These are phyloP conservation scores for Monopis laevigella DNA, from an alignment of 2,888 invertebrate species.

Conservation along the genomic window DNA sequence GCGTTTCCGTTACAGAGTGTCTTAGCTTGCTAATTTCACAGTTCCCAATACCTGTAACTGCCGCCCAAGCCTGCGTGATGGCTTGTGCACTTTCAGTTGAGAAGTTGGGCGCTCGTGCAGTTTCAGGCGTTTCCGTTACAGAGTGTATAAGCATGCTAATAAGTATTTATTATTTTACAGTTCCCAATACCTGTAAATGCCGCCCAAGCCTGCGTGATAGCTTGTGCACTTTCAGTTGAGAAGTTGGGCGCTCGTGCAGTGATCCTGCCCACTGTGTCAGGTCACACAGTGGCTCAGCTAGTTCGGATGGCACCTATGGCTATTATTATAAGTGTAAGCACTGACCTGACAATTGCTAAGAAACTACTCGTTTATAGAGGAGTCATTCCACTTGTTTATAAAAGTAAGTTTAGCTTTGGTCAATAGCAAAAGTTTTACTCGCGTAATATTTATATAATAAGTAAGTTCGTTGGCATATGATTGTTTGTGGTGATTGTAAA, in stretches of 20 bases:
- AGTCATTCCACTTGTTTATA: conserved; percentile 42
- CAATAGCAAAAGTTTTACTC: no score
- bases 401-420: conserved; percentile 26
- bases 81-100: conserved; percentile 23
- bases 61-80: conserved; percentile 26
- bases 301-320: conserved; percentile 20
- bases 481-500: no score
- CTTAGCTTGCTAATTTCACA: no score
- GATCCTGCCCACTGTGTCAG: conserved; percentile 27
- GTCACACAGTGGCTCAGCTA: conserved; percentile 25
- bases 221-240: conserved; percentile 23
- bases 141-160: no score
- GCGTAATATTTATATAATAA: no score
- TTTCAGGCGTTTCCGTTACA: conserved; percentile 25
- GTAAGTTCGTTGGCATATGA: no score
- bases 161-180: conserved; percentile 17
- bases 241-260: conserved; percentile 20
- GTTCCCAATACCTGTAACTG: conserved; percentile 26
- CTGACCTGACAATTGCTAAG: conserved; percentile 46
- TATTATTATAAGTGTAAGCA: conserved; percentile 24
- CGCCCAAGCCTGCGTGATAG: conserved; percentile 25
- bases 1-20: no score
- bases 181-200: conserved; percentile 26
- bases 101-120: conserved; percentile 21
- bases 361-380: conserved; percentile 58